A percentile compares a stretch with the other conserved stretches of the same genome.
phyloP scores from a whole-genome alignment of 1,140 invertebrate genomes.

The Trichogramma pretiosum region DNA sequence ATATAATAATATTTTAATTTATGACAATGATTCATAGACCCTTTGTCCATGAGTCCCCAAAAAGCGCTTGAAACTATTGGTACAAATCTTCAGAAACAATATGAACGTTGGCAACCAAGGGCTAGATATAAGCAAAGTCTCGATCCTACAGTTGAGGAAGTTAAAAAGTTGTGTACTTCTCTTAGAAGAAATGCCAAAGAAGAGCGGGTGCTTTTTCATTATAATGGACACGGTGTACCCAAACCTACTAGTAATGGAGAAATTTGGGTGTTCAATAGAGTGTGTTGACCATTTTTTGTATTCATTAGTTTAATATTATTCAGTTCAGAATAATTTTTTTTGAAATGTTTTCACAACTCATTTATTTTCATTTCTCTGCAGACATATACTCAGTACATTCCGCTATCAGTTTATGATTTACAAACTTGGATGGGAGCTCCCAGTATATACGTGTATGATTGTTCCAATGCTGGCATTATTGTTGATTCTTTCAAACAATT shows the following conservation, averaged over 20 bases:
- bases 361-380: slow-evolving; percentile 38
- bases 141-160: slow-evolving; percentile 96
- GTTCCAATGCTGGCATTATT: slow-evolving; percentile 95
- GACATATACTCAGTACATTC: slow-evolving; percentile 98
- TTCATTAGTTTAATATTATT: not conserved
- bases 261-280: slow-evolving; percentile 99
- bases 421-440: slow-evolving; percentile 99
- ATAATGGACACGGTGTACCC: slow-evolving; percentile 98
- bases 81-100: slow-evolving; percentile 86
- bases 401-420: slow-evolving; percentile 93
- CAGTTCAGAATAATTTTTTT: not conserved
- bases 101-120: slow-evolving; percentile 94
- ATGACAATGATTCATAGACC: slow-evolving; percentile 51
- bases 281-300: slow-evolving; percentile 41
- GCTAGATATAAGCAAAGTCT: slow-evolving; percentile 93
- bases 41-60: slow-evolving; percentile 74
- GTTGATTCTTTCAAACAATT: slow-evolving; percentile 88
- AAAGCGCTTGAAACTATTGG: slow-evolving; percentile 93
- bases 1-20: slow-evolving; percentile 1
- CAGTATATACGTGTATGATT: slow-evolving; percentile 98
- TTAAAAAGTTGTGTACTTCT: slow-evolving; percentile 93
- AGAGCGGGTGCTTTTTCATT: slow-evolving; percentile 97
- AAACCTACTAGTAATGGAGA: slow-evolving; percentile 96
- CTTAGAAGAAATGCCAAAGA: slow-evolving; percentile 97
- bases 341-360: not conserved